These are phyloP conservation scores for Ceraclea dissimilis DNA, from an alignment of 2,888 invertebrate genomes.

Conservation along the genomic window DNA sequence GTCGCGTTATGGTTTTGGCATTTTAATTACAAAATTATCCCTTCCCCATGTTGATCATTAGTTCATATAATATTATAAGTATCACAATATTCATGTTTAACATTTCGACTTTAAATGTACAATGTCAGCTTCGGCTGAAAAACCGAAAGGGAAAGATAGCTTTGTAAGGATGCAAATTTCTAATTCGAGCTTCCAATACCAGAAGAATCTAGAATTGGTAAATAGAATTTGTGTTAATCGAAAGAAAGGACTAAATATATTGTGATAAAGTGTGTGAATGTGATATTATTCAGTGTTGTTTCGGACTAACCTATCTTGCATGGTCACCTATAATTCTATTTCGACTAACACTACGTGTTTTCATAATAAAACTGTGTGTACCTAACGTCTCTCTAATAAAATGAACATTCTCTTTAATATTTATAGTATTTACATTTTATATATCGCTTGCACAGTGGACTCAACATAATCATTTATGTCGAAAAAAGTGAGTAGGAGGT, in stretches of 20 bases:
- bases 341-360: slow-evolving; percentile 6
- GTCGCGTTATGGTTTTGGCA: no score
- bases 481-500: slow-evolving; percentile 16
- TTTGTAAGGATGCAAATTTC: slow-evolving; percentile 21
- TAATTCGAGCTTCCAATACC: slow-evolving; percentile 12
- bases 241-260: slow-evolving; percentile 10
- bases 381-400: slow-evolving; percentile 3
- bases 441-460: not conserved
- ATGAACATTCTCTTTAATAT: not conserved
- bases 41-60: no score
- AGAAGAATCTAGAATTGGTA: slow-evolving; percentile 23
- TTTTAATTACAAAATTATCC: no score
- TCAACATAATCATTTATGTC: slow-evolving; percentile 9
- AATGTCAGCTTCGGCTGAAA: slow-evolving; percentile 24
- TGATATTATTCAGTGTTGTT: slow-evolving; percentile 15
- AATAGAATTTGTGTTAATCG: slow-evolving; percentile 14
- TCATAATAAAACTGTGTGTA: slow-evolving; percentile 8
- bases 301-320: slow-evolving; percentile 16
- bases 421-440: not conserved
- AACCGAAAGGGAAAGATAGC: slow-evolving; percentile 18
- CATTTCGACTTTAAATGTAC: slow-evolving; percentile 15
- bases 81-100: slow-evolving; percentile 17
- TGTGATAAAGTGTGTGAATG: slow-evolving; percentile 10
- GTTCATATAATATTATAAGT: not conserved
- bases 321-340: slow-evolving; percentile 4